Conservation (phyloP, 2,797 vertebrate genomes). For the Glyptemys insculpta region DNA sequence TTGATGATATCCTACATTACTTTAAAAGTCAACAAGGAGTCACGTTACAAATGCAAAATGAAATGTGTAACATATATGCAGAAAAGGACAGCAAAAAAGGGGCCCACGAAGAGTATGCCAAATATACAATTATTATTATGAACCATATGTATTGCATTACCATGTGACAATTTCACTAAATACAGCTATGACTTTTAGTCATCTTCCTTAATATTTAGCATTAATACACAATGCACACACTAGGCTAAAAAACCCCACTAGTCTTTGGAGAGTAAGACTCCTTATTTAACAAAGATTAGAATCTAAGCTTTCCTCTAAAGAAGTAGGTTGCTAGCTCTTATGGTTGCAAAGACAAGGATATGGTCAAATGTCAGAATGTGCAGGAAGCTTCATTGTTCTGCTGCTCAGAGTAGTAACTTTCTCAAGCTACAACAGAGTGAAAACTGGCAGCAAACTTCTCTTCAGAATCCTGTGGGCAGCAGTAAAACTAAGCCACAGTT, state of each 20-base stretch:
- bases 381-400: not conserved
- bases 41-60: not conserved
- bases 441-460: not conserved
- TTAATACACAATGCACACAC: not conserved
- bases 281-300: not conserved
- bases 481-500: not conserved
- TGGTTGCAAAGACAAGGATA: not conserved
- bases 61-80: not conserved
- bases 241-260: not conserved
- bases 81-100: not conserved
- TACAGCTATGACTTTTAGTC: not conserved
- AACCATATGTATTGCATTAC: not conserved
- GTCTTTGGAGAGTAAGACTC: not conserved
- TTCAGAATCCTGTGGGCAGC: not conserved
- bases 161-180: not conserved
- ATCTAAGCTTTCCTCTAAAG: not conserved
- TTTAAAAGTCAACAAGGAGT: not conserved
- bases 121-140: not conserved
- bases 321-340: not conserved
- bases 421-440: not conserved
- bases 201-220: not conserved
- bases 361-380: not conserved
- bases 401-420: not conserved
- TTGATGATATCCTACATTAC: not conserved
- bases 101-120: not conserved